phyloP scores from a whole-genome alignment of 2,888 invertebrate species.

The Calliphora vomitoria region DNA sequence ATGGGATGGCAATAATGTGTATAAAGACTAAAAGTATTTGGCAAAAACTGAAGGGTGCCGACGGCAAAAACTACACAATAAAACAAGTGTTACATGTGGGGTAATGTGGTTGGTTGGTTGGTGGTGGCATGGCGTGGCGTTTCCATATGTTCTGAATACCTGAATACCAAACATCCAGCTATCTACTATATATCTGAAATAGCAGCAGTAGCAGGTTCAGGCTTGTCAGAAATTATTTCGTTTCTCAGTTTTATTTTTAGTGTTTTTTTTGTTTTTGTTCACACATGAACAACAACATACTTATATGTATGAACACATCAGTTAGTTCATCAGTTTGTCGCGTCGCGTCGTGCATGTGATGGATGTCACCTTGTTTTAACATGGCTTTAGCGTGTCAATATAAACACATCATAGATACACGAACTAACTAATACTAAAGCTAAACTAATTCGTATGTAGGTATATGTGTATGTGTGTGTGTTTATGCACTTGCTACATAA shows the following conservation, averaged over 20 bases:
- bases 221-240: conserved; percentile 68
- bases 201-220: conserved; percentile 30
- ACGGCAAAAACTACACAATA: conserved; percentile 42
- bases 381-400: conserved; percentile 77
- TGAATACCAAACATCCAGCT: background rate
- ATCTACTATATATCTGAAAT: background rate
- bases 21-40: background rate
- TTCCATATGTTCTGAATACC: conserved; percentile 42
- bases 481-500: background rate
- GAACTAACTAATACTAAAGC: conserved; percentile 31
- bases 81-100: conserved; percentile 58
- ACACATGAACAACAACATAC: conserved; percentile 71
- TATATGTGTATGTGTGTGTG: too few species aligned
- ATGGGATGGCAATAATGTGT: background rate
- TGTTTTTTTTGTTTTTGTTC: conserved; percentile 52
- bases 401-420: conserved; percentile 70
- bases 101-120: background rate
- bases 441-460: background rate
- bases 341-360: conserved; percentile 70
- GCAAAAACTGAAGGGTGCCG: conserved; percentile 57
- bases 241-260: conserved; percentile 45
- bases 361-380: conserved; percentile 75
- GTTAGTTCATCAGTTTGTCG: conserved; percentile 56
- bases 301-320: conserved; percentile 62
- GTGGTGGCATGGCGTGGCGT: conserved; percentile 25